A percentile compares a stretch with the other conserved stretches of the same genome.
Conservation (phyloP, 2,113 vertebrate species). For the Charadrius vociferus region DNA sequence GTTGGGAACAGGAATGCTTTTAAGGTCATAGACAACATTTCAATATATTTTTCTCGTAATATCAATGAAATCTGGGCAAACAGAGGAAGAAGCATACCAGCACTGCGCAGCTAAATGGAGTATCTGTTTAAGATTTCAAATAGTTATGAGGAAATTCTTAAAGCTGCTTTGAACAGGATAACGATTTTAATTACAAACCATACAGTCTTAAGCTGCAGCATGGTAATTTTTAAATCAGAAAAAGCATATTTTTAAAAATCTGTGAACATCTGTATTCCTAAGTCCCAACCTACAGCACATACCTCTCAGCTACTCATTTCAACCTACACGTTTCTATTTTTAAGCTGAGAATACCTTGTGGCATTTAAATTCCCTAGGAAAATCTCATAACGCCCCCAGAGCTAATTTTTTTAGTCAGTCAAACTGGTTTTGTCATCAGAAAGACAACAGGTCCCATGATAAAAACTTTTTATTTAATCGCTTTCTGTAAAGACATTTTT, state of each 20-base stretch:
- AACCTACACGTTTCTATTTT: constrained; percentile 67
- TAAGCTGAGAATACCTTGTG: constrained; percentile 56
- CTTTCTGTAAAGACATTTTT: background rate
- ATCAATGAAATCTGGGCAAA: background rate
- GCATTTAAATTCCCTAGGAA: constrained; percentile 59
- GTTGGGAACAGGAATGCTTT: background rate
- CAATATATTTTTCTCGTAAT: accelerated
- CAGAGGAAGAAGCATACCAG: background rate
- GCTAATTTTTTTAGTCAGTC: constrained; percentile 48
- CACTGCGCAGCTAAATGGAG: background rate
- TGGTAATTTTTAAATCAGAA: constrained; percentile 38
- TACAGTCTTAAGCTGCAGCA: background rate
- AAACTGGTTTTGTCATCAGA: constrained; percentile 38
- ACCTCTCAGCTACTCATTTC: constrained; percentile 52
- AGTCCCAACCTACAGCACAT: constrained; percentile 32
- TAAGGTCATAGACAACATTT: background rate
- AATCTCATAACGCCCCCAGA: constrained; percentile 52
- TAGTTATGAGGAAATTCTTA: background rate
- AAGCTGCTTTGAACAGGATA: background rate
- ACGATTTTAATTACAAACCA: constrained; percentile 13
- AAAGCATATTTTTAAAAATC: constrained; percentile 7
- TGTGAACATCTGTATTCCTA: constrained; percentile 56
- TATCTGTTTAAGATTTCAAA: background rate
- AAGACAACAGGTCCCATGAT: constrained; percentile 29
- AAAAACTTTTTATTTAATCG: background rate